phyloP scores from a whole-genome alignment of 2,797 vertebrate genomes.

The Tangara arthus region DNA sequence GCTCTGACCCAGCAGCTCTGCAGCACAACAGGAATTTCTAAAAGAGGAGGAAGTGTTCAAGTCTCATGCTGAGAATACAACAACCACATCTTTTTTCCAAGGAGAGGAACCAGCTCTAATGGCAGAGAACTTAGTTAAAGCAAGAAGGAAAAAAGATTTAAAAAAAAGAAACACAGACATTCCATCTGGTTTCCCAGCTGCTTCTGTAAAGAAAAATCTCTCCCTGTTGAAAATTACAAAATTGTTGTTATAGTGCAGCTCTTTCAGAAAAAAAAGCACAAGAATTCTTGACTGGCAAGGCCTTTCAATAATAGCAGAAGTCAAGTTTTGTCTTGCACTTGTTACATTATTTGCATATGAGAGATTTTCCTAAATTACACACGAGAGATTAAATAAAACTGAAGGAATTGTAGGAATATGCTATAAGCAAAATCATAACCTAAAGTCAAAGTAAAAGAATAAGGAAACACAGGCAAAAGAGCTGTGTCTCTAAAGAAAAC shows the following conservation, averaged over 20 bases:
- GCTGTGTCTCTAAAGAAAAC: not conserved
- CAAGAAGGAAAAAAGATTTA: not conserved
- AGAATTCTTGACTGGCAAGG: not conserved
- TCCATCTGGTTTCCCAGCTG: constrained; percentile 64
- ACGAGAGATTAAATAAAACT: not conserved
- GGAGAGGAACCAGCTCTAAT: not conserved
- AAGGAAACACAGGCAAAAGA: not conserved
- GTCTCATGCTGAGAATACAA: not conserved
- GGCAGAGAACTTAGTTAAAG: not conserved
- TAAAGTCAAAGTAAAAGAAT: not conserved
- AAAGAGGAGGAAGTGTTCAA: not conserved
- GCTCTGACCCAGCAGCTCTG: not conserved
- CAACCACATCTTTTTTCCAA: not conserved
- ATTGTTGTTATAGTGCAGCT: constrained; percentile 36
- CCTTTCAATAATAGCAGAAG: not conserved
- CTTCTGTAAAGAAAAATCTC: constrained; percentile 9
- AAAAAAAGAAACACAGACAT: not conserved
- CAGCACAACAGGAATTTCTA: not conserved
- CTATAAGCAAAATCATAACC: not conserved
- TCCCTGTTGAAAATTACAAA: constrained; percentile 41
- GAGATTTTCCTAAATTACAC: not conserved
- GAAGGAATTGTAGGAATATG: not conserved
- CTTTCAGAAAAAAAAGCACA: not conserved
- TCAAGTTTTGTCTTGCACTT: constrained; percentile 9
- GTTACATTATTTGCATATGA: not conserved